phyloP scores from a whole-genome alignment of 2,888 invertebrate genomes.

The Drosophila cognata region DNA sequence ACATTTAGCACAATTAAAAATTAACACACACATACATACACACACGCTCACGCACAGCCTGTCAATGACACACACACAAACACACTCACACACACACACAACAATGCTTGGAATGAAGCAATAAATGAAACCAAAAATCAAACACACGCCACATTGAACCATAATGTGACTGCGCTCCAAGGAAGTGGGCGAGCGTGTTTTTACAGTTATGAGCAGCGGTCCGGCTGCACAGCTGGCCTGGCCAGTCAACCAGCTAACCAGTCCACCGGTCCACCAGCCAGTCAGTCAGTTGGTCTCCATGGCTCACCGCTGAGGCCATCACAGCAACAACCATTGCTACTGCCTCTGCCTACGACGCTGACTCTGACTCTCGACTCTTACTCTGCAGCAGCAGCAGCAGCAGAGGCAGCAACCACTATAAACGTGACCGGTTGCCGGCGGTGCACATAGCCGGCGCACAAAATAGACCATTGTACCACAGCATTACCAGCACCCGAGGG shows the following conservation, averaged over 20 bases:
- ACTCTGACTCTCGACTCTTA: slow-evolving; percentile 13
- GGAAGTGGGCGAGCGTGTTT: slow-evolving; percentile 82
- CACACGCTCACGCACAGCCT: slow-evolving; percentile 2
- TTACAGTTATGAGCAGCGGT: slow-evolving; percentile 74
- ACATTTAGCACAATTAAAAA: slow-evolving; percentile 81
- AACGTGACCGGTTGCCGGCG: slow-evolving; percentile 78
- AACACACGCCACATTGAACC: slow-evolving; percentile 67
- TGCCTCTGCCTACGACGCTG: slow-evolving; percentile 19
- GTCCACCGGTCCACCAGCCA: slow-evolving; percentile 35
- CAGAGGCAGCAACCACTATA: slow-evolving; percentile 33
- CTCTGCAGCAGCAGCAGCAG: slow-evolving; percentile 15
- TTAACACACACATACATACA: slow-evolving; percentile 52
- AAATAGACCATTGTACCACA: slow-evolving; percentile 55
- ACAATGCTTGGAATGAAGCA: slow-evolving; percentile 50
- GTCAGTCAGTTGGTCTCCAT: slow-evolving; percentile 36
- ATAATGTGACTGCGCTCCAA: slow-evolving; percentile 43
- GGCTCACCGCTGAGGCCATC: slow-evolving; percentile 38
- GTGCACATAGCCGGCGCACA: slow-evolving; percentile 49
- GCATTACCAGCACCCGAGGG: slow-evolving; percentile 41
- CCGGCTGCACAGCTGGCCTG: slow-evolving; percentile 67
- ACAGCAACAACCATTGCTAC: slow-evolving; percentile 11
- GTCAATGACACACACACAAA: slow-evolving; percentile 48
- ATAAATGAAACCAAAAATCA: slow-evolving; percentile 71
- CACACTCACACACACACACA: slow-evolving; percentile 38
- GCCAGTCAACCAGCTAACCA: slow-evolving; percentile 44